These are phyloP conservation scores for Thalassophryne amazonica DNA, from an alignment of 2,797 vertebrate species.

Conservation along the genomic window DNA sequence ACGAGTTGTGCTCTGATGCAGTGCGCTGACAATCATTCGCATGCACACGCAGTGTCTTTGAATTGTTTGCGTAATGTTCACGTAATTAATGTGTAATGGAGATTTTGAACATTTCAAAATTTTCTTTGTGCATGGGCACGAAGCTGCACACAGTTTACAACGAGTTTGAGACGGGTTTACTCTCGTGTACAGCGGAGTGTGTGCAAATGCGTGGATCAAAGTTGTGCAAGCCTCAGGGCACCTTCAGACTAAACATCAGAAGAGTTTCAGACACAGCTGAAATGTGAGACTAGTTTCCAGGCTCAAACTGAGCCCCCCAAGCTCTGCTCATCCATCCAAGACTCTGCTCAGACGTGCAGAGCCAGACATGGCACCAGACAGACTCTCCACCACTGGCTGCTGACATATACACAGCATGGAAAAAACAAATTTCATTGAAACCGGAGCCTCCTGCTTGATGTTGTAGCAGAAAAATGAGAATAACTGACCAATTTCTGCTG, in stretches of 20 bases:
- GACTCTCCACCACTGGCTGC: constrained; percentile 49
- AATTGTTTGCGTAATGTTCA: no score
- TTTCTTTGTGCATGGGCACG: no score
- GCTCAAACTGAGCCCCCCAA: constrained; percentile 35
- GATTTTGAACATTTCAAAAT: no score
- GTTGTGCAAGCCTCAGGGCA: no score
- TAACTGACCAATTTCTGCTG: constrained; percentile 41
- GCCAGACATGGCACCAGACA: constrained; percentile 52
- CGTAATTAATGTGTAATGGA: no score
- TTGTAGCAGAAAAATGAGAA: constrained; percentile 21
- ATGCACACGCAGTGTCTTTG: no score
- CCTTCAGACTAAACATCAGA: constrained; percentile 53
- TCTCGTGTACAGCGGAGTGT: no score
- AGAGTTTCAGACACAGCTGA: constrained; percentile 37
- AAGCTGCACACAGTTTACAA: no score
- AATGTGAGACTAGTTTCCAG: constrained; percentile 49
- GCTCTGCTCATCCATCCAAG: constrained; percentile 59
- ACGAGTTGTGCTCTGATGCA: no score
- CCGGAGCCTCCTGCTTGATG: constrained; percentile 31
- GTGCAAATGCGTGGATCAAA: no score
- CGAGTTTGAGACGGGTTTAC: no score
- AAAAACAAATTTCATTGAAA: constrained; percentile 57
- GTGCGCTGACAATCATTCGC: no score
- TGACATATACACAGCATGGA: constrained; percentile 63
- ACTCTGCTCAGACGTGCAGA: constrained; percentile 60